Base-by-base conservation (phyloP, 2,888 invertebrate species). In the Bombylius discolor region DNA sequence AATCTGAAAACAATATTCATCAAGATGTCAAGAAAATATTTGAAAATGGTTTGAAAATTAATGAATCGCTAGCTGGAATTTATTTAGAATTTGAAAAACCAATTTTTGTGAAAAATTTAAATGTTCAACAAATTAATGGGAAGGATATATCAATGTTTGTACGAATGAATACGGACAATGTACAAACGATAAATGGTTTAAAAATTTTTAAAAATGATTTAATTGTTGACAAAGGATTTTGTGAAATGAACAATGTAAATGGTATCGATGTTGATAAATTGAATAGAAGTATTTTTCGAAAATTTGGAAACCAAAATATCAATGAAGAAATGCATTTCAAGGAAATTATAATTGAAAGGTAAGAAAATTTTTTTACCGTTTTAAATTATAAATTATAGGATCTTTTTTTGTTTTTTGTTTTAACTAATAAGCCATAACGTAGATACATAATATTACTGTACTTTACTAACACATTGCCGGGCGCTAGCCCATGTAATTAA, bases 131-230 rank as follows among this genome's bases (percentile, higher is more conserved):
- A 56, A 75, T 80, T 55, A 79, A 76, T 60, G 70, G 69, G 1
- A 62, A 76, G 12, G 71, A 76, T 59, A 62, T 77, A 12, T 63
- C 68, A 36, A 65, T 70, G 34, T 74, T 77, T 62, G 68, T 79
- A 4, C 68, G 70, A 53, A 69, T 71, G 31, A 73, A 76, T 59
- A 64, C 62, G 3, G 64, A 73, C 5, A 68, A 72, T 23, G 60
- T 71, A 36, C 75, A 78, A 64, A 61, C 71, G 11, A 70, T 83
- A 51, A 69, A 70, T 33, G 81, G 79, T 8, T 61, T 60, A 47
- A 82, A 82, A 64, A 65, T 62, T 5, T 76, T 80, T 60, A 63
- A 64, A 5, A 65, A 67, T 23, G 70, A 76, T 63, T 62, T 82
- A 12, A 62, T 65, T 53, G 71, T 80, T 7, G 64, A 64, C 23